Evolutionary conservation across 2,888 invertebrate genomes (phyloP), one percentile per base, ranked within the genome.

Genomic region (Amphipyra berbera): DNA sequence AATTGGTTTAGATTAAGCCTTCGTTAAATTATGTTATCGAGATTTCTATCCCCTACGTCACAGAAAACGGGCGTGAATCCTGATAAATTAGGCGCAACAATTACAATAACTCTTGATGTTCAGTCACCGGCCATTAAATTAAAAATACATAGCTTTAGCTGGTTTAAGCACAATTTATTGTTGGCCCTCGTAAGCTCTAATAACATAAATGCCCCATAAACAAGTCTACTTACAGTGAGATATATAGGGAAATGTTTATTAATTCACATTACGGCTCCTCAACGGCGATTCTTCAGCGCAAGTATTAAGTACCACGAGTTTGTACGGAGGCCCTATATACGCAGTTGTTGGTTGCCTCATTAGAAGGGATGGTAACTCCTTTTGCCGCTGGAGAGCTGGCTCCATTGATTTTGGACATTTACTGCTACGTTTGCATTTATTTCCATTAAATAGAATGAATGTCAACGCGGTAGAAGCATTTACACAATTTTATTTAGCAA

Each of bases 121-220:
- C 75, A 59, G 66, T 58, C 70, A 73, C 61, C 57, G 68, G 52
- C 74, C 76, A 73, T 82, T 79, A 81, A 79, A 84, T 87, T 83
- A 83, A 83, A 83, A 82, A 86, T 82, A 82, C 77, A 87, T 81
- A 77, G 71, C 73, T 50, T 60, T 67, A 76, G 75, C 60, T 64
- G 70, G 79, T 81, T 82, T 85, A 82, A 84, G 82, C 71, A 71
- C 78, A 83, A 88, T 88, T 86, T 86, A 88, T 84, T 57, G 82
- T 77, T 68, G 61, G 67, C 73, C 77, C 79, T 77, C 68, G 71
- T 81, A 79, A 78, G 76, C 76, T 68, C 62, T 80, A 81, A 83
- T 82, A 79, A 82, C 74, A 78, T 78, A 78, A 86, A 84, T 74
- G 70, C 78, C 60, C 77, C 76, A 79, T 88, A 85, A 87, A 86